Evolutionary conservation across 2,113 vertebrate genomes (phyloP), one percentile per base, ranked within the genome.

Genomic region (Prionailurus bengalensis): DNA sequence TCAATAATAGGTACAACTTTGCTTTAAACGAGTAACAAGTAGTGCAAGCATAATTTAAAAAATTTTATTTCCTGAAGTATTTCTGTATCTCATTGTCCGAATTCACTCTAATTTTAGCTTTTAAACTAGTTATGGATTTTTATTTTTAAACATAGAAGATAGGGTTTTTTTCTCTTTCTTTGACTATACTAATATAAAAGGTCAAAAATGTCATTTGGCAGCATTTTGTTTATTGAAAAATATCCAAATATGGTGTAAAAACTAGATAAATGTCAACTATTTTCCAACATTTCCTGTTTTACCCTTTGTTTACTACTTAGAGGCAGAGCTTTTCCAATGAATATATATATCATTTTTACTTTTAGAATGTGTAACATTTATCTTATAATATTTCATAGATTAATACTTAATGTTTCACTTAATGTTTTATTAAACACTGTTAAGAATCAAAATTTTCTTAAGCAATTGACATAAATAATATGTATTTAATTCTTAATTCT

Each of bases 401-500:
- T 97, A 66, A 82, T 61, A 61, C 71, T 71, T 84, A 84, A 36
- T 39, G 15, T 36, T 55, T 80, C 23, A 79, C 58, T 74, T 65
- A 65, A 42, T 78, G 4, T 89, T 92, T 91, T 13, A 27, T 58
- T 92, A 63, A 88, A 53, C 1, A 89, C 12, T 25, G 4, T 68
- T 95, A 86, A 94, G 14, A 86, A 48, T 82, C 13, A 74, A 78
- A 33, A 27, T 85, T 88, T 97, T 91, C 42, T 71, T 88, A 82
- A 92, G 39, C 61, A 70, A 0, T 71, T 66, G 10, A 23, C 2
- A 27, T 78, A 71, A 91, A 76, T 95, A 73, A 78, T 42, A 48
- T 85, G 51, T 63, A 48, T 93, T 96, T 97, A 79, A 33, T 80
- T 96, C 83, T 95, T 51, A 87, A 96, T 98, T 93, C 96, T 98